phyloP scores from a whole-genome alignment of 2,797 vertebrate genomes.

The Carapus acus region DNA sequence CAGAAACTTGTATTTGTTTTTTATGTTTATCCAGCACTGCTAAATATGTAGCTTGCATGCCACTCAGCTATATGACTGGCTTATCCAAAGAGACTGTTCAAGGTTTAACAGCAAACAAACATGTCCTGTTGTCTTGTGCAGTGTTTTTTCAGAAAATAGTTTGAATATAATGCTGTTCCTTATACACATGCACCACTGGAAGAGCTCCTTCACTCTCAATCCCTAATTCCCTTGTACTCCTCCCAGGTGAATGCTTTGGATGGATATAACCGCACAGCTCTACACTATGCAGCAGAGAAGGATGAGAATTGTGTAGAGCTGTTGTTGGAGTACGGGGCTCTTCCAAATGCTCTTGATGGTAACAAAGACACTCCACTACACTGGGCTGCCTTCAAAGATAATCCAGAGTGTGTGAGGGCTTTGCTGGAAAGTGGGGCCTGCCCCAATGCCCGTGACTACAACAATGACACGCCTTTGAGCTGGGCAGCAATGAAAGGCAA shows the following conservation, averaged over 20 bases:
- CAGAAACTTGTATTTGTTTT: no score
- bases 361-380: constrained; percentile 96
- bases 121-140: not conserved
- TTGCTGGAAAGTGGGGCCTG: constrained; percentile 85
- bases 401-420: constrained; percentile 84
- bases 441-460: constrained; percentile 89
- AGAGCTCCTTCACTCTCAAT: no score
- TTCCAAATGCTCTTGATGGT: constrained; percentile 86
- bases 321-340: constrained; percentile 88
- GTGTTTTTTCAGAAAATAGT: no score
- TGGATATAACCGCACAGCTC: constrained; percentile 92
- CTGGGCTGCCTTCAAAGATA: constrained; percentile 98
- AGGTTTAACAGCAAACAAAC: no score
- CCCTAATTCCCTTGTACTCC: not conserved
- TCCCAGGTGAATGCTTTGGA: constrained; percentile 90
- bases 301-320: constrained; percentile 93
- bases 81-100: no score
- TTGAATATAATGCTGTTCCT: no score
- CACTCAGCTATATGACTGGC: no score
- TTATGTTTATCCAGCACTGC: no score
- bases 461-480: constrained; percentile 91
- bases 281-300: constrained; percentile 95
- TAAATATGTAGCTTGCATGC: no score
- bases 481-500: constrained; percentile 99
- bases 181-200: no score